Conservation (phyloP, 2,888 invertebrate species). For the Portevinia maculata region DNA sequence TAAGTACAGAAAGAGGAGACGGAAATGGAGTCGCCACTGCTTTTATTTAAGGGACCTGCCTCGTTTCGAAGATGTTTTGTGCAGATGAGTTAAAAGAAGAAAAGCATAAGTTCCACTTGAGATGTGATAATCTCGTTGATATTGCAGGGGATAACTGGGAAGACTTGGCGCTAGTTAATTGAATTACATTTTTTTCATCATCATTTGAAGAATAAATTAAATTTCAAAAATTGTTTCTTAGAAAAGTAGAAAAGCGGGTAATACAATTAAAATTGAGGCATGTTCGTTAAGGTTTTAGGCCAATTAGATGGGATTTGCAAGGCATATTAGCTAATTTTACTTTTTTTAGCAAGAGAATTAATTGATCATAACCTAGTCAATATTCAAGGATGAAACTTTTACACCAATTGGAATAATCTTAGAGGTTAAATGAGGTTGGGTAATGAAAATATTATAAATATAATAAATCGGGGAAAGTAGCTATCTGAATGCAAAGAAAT, state of each 20-base stretch:
- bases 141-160: not conserved
- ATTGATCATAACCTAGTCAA: not conserved
- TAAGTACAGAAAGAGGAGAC: not conserved
- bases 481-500: no score
- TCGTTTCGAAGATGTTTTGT: not conserved
- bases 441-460: no score
- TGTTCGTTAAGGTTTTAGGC: not conserved
- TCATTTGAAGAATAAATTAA: not conserved
- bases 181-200: slow-evolving; percentile 2
- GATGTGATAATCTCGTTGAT: slow-evolving; percentile 9
- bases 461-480: no score
- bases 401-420: no score
- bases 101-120: slow-evolving; percentile 12
- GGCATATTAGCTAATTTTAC: not conserved
- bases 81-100: not conserved
- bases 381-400: not conserved
- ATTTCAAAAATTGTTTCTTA: not conserved
- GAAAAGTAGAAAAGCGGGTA: not conserved
- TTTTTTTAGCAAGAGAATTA: not conserved
- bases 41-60: not conserved
- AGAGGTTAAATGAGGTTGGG: no score
- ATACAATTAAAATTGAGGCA: not conserved
- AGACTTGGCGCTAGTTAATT: slow-evolving; percentile 2
- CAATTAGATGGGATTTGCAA: not conserved
- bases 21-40: not conserved